Base-by-base conservation (phyloP, 2,797 vertebrate genomes). In the Margarornis squamiger region DNA sequence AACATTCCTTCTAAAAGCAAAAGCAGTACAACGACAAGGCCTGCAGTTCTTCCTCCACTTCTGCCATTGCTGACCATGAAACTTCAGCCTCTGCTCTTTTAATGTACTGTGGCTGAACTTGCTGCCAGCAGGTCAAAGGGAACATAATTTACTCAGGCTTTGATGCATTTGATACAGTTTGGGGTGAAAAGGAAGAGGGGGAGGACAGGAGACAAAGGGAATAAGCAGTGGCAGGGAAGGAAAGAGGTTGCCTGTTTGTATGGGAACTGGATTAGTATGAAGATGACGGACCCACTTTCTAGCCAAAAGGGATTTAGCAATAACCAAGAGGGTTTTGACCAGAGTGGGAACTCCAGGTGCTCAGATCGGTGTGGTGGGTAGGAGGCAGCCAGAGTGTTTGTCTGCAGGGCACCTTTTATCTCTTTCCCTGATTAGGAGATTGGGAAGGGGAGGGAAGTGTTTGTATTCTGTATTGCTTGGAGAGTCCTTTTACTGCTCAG, bases 81-180 rank as follows among this genome's bases (percentile, higher is more conserved):
- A 97, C 96, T 92, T 95, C 97, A 97, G 77, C 93, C 90, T 88
- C 91, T 85, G 75, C 74, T 94, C 77, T 83, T 86, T 95, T 97
- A 95, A 97, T 96, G 95, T 77, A 13, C 85, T 97, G 92, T 95
- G 95, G 95, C 92, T 97, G 96, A 97, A 97, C 97, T 97, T 90
- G 92, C 95, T 93, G 82, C 86, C 93, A 95, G 62, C 48, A 75
- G 96, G 97, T 97, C 97, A 97, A 93, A 97, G 96, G 97, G 98
- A 98, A 98, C 97, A 97, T 98, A 98, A 98, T 98, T 98, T 98
- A 98, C 98, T 98, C 24, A 5, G 43, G 98, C 98, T 99, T 99
- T 99, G 99, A 99, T 99, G 98, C 98, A 99, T 99, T 99, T 98
- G 99, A 99, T 99, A 99, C 96, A 98, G 98, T 99, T 98, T 85